phyloP scores from a whole-genome alignment of 2,888 invertebrate species.

The Lymantria monacha region DNA sequence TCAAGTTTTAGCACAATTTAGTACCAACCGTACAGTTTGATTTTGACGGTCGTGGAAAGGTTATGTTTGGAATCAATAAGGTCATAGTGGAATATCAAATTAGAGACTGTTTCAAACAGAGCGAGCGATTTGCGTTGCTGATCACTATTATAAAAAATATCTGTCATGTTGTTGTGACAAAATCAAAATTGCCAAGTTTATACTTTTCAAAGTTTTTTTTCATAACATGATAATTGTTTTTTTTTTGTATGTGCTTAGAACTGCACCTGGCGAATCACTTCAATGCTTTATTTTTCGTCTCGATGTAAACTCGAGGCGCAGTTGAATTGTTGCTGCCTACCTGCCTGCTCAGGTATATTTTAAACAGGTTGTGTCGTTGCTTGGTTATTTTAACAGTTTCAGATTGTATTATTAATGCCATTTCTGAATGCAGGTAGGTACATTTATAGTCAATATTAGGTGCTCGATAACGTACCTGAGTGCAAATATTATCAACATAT shows the following conservation, averaged over 20 bases:
- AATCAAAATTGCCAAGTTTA: no score
- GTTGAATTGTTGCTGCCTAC: conserved; percentile 47
- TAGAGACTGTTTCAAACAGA: conserved; percentile 37
- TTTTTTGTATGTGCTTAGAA: conserved; percentile 26
- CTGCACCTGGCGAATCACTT: conserved; percentile 47
- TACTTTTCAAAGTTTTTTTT: background rate
- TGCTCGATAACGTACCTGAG: no score
- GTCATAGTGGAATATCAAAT: conserved; percentile 64
- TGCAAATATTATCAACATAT: no score
- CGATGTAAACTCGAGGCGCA: conserved; percentile 41
- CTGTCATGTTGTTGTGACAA: no score
- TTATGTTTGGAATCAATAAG: conserved; percentile 62
- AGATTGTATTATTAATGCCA: background rate
- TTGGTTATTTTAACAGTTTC: conserved; percentile 18
- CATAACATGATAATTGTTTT: conserved; percentile 20
- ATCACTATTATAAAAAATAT: no score
- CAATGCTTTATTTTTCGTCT: conserved; percentile 49
- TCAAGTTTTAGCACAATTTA: no score
- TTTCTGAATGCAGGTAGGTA: background rate
- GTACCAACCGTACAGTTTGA: background rate
- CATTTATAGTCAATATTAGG: no score
- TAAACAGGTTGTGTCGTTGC: conserved; percentile 46
- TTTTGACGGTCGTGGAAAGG: conserved; percentile 28
- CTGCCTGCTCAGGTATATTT: conserved; percentile 52
- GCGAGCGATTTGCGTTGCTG: conserved; percentile 32